phyloP scores from a whole-genome alignment of 2,113 vertebrate genomes.

The Brachirus orientalis region DNA sequence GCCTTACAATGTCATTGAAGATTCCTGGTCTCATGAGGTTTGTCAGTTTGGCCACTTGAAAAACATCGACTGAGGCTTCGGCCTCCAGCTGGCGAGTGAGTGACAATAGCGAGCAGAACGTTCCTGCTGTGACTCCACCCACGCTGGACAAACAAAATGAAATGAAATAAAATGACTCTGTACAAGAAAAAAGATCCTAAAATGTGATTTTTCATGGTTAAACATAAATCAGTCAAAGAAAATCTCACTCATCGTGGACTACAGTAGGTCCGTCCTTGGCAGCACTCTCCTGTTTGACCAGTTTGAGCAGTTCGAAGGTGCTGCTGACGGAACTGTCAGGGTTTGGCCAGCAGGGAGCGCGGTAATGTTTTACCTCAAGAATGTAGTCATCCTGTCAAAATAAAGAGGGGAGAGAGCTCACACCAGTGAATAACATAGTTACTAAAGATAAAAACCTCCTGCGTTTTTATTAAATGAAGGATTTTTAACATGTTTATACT shows the following conservation, averaged over 20 bases:
- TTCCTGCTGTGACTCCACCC: conserved; percentile 92
- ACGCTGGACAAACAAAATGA: conserved; percentile 75
- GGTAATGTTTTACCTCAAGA: conserved; percentile 93
- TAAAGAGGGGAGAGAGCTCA: not conserved
- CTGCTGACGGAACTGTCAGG: conserved; percentile 94
- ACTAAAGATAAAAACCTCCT: too few species aligned
- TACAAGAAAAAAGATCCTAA: too few species aligned
- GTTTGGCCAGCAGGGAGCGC: conserved; percentile 92
- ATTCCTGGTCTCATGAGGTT: conserved; percentile 93
- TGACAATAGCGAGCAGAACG: conserved; percentile 90
- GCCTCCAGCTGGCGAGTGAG: conserved; percentile 90
- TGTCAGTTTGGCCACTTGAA: conserved; percentile 92
- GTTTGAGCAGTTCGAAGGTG: conserved; percentile 90
- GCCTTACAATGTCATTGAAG: conserved; percentile 91
- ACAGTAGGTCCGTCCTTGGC: conserved; percentile 88
- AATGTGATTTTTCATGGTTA: not conserved
- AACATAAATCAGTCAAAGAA: not conserved
- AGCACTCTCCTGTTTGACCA: conserved; percentile 86
- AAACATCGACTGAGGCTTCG: conserved; percentile 90
- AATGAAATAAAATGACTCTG: not conserved
- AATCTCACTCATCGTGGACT: conserved; percentile 93
- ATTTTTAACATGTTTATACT: too few species aligned
- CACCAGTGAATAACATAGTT: not conserved
- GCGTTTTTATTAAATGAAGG: too few species aligned
- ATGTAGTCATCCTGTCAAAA: conserved; percentile 90